Percentiles rank a stretch among this genome's conserved stretches.
Evolutionary conservation across 2,888 invertebrate species (phyloP).

Genomic region (Trachelus stipa): DNA sequence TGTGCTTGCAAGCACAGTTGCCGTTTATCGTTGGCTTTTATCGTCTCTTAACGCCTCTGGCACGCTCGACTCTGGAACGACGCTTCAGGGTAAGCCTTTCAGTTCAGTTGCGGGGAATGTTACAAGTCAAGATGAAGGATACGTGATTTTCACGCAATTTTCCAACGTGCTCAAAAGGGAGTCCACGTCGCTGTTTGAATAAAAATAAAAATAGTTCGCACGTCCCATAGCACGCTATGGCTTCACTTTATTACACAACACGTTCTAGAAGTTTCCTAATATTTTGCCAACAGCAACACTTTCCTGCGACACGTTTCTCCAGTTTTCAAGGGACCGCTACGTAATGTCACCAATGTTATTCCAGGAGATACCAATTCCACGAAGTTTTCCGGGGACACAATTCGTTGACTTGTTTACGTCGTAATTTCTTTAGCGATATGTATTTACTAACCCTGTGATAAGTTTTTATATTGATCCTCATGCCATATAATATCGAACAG

Average conservation of each 20-base stretch:
- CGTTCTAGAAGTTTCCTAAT: background rate
- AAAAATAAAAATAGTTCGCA: background rate
- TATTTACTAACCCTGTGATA: background rate
- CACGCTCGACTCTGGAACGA: background rate
- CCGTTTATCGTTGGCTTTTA: background rate
- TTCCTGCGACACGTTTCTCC: background rate
- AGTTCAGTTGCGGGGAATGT: background rate
- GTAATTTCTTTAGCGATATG: background rate
- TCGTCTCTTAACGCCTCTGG: background rate
- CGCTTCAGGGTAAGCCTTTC: background rate
- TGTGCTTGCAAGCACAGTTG: background rate
- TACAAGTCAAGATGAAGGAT: background rate
- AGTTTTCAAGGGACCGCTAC: background rate
- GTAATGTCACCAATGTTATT: background rate
- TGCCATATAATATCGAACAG: too few species aligned
- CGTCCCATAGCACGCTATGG: background rate
- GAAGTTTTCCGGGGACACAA: background rate
- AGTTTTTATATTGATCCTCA: background rate
- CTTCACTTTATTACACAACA: background rate
- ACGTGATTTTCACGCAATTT: background rate
- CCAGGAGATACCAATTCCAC: background rate
- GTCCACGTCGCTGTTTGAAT: background rate
- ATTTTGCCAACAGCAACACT: background rate
- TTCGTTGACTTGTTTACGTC: background rate
- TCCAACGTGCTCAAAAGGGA: background rate